These are phyloP conservation scores for Cirrhinus mrigala DNA, from an alignment of 2,797 vertebrate species.

Conservation along the genomic window DNA sequence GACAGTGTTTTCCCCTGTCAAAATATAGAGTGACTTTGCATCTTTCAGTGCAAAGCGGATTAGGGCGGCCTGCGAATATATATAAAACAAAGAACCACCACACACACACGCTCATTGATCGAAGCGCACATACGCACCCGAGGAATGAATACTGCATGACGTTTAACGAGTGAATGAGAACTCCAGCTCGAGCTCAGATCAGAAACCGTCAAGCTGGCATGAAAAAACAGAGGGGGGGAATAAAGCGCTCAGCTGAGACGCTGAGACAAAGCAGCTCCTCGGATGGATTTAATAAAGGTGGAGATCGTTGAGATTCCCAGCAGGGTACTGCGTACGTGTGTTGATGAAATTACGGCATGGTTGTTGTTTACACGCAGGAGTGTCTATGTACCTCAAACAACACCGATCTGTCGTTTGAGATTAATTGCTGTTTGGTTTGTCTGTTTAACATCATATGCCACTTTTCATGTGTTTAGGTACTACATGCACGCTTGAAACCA, in stretches of 20 bases:
- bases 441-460: neutral
- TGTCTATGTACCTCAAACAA: neutral
- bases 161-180: slow-evolving; percentile 52
- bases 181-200: slow-evolving; percentile 28
- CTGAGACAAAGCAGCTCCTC: slow-evolving; percentile 12
- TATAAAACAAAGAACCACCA: neutral
- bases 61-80: slow-evolving; percentile 11
- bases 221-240: slow-evolving; percentile 29
- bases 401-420: neutral
- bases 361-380: slow-evolving; percentile 6
- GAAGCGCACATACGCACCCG: slow-evolving; percentile 14
- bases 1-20: slow-evolving; percentile 43
- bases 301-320: slow-evolving; percentile 37
- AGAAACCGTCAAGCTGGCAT: slow-evolving; percentile 31
- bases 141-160: slow-evolving; percentile 58
- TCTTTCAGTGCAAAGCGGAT: slow-evolving; percentile 38
- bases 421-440: slow-evolving; percentile 22
- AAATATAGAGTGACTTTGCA: slow-evolving; percentile 43
- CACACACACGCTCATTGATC: slow-evolving; percentile 8
- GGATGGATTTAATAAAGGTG: slow-evolving; percentile 46
- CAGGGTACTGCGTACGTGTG: neutral
- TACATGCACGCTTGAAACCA: neutral
- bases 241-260: slow-evolving; percentile 16
- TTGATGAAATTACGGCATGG: slow-evolving; percentile 20
- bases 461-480: neutral